These are phyloP conservation scores for Clistopyga incitator DNA, from an alignment of 2,888 invertebrate species.

Conservation along the genomic window DNA sequence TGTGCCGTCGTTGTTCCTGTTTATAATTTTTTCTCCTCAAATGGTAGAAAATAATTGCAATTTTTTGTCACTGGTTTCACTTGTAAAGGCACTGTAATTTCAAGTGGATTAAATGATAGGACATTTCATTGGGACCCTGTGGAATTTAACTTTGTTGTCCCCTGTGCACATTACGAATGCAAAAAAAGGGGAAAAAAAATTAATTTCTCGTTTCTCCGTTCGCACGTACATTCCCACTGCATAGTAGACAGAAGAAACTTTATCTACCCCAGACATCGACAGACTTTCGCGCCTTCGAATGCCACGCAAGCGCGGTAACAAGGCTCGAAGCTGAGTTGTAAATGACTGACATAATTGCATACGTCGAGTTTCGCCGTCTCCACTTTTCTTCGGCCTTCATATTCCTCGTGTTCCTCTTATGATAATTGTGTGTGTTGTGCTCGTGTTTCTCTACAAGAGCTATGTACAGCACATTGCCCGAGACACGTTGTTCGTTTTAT, in stretches of 20 bases:
- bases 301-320: slow-evolving; percentile 70
- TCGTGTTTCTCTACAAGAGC: slow-evolving; percentile 33
- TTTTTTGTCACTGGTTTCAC: no score
- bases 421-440: slow-evolving; percentile 63
- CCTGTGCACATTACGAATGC: slow-evolving; percentile 16
- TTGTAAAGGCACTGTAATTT: background rate
- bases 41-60: background rate
- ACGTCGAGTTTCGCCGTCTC: slow-evolving; percentile 57
- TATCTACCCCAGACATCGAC: slow-evolving; percentile 78
- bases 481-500: slow-evolving; percentile 39
- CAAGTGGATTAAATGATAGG: background rate
- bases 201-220: slow-evolving; percentile 70
- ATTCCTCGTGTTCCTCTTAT: slow-evolving; percentile 30
- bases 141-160: background rate
- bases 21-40: no score
- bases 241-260: slow-evolving; percentile 37
- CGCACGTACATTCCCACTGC: slow-evolving; percentile 47
- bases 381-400: slow-evolving; percentile 38
- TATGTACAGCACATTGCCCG: background rate
- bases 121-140: background rate
- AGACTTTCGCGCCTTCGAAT: slow-evolving; percentile 52
- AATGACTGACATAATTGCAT: slow-evolving; percentile 67
- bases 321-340: slow-evolving; percentile 68
- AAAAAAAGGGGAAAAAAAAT: slow-evolving; percentile 71
- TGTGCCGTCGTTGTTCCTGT: no score